Conservation (phyloP, 2,797 vertebrate species). For the Pipistrellus pygmaeus region DNA sequence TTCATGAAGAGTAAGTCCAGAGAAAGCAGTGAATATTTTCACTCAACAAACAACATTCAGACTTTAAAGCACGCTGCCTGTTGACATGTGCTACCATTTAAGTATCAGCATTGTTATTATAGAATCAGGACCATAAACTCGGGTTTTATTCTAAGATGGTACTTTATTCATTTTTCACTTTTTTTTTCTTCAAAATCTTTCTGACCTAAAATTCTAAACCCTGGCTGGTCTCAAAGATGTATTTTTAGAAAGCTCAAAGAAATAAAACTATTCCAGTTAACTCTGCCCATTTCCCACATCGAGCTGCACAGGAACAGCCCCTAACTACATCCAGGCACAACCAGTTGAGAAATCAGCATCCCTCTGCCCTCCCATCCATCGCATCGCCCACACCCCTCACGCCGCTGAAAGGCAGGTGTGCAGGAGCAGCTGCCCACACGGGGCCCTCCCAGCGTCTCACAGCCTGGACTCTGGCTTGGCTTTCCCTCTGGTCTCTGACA, state of each 20-base stretch:
- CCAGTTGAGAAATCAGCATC: background rate
- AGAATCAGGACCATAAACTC: background rate
- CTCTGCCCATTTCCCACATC: background rate
- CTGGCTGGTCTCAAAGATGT: background rate
- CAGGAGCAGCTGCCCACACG: constrained; percentile 6
- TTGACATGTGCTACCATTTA: background rate
- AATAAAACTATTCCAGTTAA: constrained; percentile 19
- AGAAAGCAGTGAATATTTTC: background rate
- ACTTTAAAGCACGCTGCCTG: background rate
- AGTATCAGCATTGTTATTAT: background rate
- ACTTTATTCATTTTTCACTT: constrained; percentile 34
- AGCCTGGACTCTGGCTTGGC: background rate
- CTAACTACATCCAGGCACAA: background rate
- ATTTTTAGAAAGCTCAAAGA: constrained; percentile 56
- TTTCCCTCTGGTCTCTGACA: background rate
- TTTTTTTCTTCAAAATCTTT: background rate
- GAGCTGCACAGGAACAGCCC: background rate
- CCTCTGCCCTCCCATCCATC: background rate
- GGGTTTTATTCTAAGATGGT: background rate
- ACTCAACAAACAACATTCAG: constrained; percentile 20
- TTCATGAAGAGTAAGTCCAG: constrained; percentile 16
- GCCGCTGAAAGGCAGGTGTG: constrained; percentile 19
- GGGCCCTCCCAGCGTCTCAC: background rate
- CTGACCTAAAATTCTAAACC: constrained; percentile 62
- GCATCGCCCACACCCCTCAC: background rate